Evolutionary conservation across 2,113 vertebrate species (phyloP).

Genomic region (Girardinichthys multiradiatus): DNA sequence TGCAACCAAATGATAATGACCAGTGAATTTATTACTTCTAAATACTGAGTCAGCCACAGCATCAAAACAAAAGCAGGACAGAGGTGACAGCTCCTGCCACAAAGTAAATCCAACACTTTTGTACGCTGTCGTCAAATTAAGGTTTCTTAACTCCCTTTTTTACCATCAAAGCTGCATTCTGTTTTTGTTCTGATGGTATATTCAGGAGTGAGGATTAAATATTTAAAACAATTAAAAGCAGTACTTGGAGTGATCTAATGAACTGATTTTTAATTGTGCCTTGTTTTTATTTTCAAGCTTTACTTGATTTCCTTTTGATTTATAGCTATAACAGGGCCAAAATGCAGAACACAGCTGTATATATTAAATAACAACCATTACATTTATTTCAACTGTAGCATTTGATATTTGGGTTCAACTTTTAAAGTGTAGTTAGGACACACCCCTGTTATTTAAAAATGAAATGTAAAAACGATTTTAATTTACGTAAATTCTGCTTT

Average conservation of each 20-base stretch:
- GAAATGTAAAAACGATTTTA: not conserved
- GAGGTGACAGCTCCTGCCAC: not conserved
- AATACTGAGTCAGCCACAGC: constrained; percentile 32
- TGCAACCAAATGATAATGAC: constrained; percentile 44
- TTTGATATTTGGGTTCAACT: not conserved
- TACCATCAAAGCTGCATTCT: not conserved
- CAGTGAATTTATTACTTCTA: constrained; percentile 48
- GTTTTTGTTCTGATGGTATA: not conserved
- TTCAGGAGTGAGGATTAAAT: constrained; percentile 1
- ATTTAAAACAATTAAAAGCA: constrained; percentile 1
- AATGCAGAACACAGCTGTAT: not conserved
- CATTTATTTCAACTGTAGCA: not conserved
- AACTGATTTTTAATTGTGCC: constrained; percentile 55
- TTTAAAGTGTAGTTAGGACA: too few species aligned
- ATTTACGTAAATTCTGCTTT: not conserved
- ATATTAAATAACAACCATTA: not conserved
- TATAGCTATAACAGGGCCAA: constrained; percentile 7
- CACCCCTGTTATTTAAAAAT: not conserved
- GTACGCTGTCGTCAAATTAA: not conserved
- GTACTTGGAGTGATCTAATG: constrained; percentile 31
- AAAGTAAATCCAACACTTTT: not conserved
- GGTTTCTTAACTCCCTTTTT: constrained; percentile 8
- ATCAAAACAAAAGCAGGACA: constrained; percentile 15
- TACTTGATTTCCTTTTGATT: constrained; percentile 24
- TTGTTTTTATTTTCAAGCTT: constrained; percentile 55